Base-by-base conservation (phyloP, 1,140 invertebrate genomes). In the Homarus americanus region DNA sequence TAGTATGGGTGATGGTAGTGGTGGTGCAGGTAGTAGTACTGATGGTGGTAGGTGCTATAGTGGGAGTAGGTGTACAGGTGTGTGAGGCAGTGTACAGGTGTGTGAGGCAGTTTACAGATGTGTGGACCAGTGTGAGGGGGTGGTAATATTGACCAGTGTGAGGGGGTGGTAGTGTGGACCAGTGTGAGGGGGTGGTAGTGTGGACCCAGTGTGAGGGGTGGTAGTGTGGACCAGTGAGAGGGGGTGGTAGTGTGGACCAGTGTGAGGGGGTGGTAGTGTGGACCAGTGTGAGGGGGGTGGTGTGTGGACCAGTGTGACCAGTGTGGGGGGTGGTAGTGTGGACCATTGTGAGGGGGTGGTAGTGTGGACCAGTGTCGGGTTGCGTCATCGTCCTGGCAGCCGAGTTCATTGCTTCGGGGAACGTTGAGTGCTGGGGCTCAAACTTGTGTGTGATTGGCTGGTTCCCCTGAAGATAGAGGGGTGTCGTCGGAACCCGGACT, bases 401-500 rank as follows among this genome's bases (percentile, higher is more conserved):
- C 0, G n/a, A 32, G 63, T 28, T 69, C 28, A 32, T 32, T 69
- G 63, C 63, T 32, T 28, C 63, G n/a, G 63, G 63, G 63, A 69
- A 69, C 5, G 63, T 32, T 24, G 1, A 4, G n/a, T 32, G 63
- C 63, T 32, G 3, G 32, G n/a, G 9, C 63, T 28, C 17, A 69
- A 69, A 69, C 63, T 69, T 69, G 63, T 9, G 5, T 32, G n/a
- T 69, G 63, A 69, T 69, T 69, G 63, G 63, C 63, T 69, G 63
- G 63, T 28, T 4, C 10, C 5, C 5, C 28, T 69, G n/a, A 32
- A 28, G 5, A 28, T 69, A 32, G n/a, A 28, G 63, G 63, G 5
- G 7, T 32, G 4, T 69, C 63, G 28, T 7, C 12, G 20, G 20
- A 69, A 24, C 24, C n/a, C 63, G n/a, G 32, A 28, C n/a, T 69